Evolutionary conservation across 2,888 invertebrate genomes (phyloP).

Genomic region (Polydesmus complanatus): DNA sequence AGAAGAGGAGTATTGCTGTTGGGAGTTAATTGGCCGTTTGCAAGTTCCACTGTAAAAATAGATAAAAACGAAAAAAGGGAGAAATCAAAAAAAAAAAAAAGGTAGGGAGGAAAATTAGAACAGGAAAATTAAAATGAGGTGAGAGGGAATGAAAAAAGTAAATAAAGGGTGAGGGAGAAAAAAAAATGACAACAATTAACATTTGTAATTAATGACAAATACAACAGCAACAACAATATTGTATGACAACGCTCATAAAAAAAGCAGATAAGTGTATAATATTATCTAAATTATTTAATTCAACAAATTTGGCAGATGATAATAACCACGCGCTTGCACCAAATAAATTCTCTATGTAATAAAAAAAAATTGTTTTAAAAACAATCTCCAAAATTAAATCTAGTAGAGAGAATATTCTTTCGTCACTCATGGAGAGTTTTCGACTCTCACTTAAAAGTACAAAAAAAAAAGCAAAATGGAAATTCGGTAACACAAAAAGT

Average conservation of each 20-base stretch:
- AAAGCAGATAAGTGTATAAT: not conserved
- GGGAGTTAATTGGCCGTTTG: conserved; percentile 88
- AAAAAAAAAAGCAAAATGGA: too few relatives aligned
- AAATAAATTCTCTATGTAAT: too few relatives aligned
- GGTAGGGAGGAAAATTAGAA: not conserved
- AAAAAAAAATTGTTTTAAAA: too few relatives aligned
- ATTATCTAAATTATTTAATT: too few relatives aligned
- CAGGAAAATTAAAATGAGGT: not conserved
- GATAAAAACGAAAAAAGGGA: conserved; percentile 35
- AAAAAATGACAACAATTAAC: not conserved
- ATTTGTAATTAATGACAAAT: not conserved
- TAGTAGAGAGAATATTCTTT: too few relatives aligned
- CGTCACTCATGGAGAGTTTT: too few relatives aligned
- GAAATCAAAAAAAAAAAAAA: not conserved
- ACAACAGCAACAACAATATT: not conserved
- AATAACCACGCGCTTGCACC: not conserved
- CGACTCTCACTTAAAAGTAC: too few relatives aligned
- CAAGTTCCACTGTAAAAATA: conserved; percentile 77
- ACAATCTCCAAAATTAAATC: too few relatives aligned
- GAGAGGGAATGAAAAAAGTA: not conserved
- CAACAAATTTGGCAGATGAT: too few relatives aligned
- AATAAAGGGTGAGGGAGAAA: not conserved
- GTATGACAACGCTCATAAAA: not conserved
- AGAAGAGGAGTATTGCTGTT: conserved; percentile 91
- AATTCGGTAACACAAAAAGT: too few relatives aligned